phyloP scores from a whole-genome alignment of 2,797 vertebrate species.

The Poeciliopsis infans region DNA sequence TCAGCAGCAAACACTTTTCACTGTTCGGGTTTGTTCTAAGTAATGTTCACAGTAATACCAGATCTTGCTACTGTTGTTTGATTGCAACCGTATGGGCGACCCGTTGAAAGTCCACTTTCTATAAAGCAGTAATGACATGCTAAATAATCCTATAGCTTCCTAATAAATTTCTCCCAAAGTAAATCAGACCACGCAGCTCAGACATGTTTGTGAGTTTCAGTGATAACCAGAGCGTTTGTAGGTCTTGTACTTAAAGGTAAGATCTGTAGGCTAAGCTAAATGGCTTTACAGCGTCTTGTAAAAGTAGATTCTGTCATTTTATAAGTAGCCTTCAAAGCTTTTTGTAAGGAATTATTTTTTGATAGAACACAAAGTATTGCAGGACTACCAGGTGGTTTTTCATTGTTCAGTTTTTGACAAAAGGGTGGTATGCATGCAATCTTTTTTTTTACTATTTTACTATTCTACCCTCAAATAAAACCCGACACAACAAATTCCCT shows the following conservation, averaged over 20 bases:
- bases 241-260: not conserved
- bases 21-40: conserved; percentile 67
- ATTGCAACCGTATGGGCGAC: conserved; percentile 75
- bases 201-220: not conserved
- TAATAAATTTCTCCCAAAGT: conserved; percentile 55
- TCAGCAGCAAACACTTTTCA: conserved; percentile 56
- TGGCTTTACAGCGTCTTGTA: not conserved
- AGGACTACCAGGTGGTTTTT: not conserved
- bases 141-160: conserved; percentile 70
- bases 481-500: not conserved
- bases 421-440: not conserved
- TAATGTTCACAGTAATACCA: conserved; percentile 61
- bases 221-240: not conserved
- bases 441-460: not conserved
- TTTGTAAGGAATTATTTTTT: not conserved
- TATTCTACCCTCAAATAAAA: not conserved
- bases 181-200: not conserved
- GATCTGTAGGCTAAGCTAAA: not conserved
- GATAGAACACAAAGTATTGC: not conserved
- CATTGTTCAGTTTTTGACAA: not conserved
- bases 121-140: conserved; percentile 67
- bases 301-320: not conserved
- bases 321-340: not conserved
- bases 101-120: conserved; percentile 55
- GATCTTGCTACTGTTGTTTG: conserved; percentile 71